Base-by-base conservation (phyloP, 2,113 vertebrate species). In the Mohoua ochrocephala region DNA sequence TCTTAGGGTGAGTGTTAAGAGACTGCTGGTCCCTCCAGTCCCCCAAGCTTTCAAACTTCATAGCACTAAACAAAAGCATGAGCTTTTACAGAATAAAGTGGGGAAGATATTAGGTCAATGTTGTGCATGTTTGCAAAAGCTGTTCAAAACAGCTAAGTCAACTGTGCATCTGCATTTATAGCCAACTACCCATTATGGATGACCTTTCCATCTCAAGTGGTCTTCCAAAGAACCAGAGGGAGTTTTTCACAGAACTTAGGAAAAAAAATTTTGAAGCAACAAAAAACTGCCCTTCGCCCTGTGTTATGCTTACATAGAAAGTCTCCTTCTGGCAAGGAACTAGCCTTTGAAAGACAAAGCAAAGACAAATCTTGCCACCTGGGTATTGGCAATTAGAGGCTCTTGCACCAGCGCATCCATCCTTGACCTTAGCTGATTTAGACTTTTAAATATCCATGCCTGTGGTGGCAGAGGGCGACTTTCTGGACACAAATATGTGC, bases 341-440 rank as follows among this genome's bases (percentile, higher is more conserved):
- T 59, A 53, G 73, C 49, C 37, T 84, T 67, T 5, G 1, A 87
- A 95, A 95, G 83, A 71, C 83, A 94, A 82, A 94, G 65, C 76
- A 94, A 94, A 96, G 91, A 53, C 93, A 84, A 79, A 71, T 89
- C 76, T 94, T 94, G 65, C 92, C 92, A 82, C 69, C 65, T 89
- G 83, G 53, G 64, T 89, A 53, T 60, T 89, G 91, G 80, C 91
- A 96, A 87, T 94, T 94, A 94, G 61, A 87, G 63, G 13, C 84
- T 95, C 84, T 84, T 95, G 69, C 67, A 86, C 59, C 19, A 23
- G 67, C 6, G 5, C 96, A 86, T 76, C 78, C 89, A 93, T 95
- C 89, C 79, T 94, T 94, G 93, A 96, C 93, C 91, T 95, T n/a
- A 47, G 50, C 61, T 93, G 63, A 93, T 93, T 94, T 87, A 94